Evolutionary conservation across 2,888 invertebrate genomes (phyloP).

Genomic region (Suillia variegata): DNA sequence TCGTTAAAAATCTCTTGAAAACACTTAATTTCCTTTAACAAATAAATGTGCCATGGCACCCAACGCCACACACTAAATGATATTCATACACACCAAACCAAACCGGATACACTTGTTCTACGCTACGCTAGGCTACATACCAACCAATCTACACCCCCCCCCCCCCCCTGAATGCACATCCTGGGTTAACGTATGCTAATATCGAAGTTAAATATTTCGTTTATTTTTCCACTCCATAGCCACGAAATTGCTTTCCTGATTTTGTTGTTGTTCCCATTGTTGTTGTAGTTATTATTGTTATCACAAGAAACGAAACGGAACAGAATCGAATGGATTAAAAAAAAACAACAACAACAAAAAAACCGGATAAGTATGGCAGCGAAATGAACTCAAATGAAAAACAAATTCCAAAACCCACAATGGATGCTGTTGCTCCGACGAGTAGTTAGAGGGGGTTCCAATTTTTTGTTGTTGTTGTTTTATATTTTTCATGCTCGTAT

Average conservation of each 20-base stretch:
- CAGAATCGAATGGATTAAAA: constrained; percentile 13
- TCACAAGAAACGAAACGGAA: constrained; percentile 25
- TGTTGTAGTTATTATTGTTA: constrained; percentile 5
- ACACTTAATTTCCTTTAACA: no score
- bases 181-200: constrained; percentile 23
- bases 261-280: background rate
- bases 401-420: constrained; percentile 33
- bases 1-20: no score
- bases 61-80: no score
- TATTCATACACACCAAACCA: no score
- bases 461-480: constrained; percentile 12
- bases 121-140: no score
- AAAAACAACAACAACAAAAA: no score
- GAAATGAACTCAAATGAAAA: constrained; percentile 31
- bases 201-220: constrained; percentile 22
- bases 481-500: background rate
- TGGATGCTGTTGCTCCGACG: no score
- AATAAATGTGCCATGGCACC: no score
- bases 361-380: no score
- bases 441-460: background rate
- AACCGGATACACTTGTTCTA: no score
- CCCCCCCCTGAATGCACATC: no score
- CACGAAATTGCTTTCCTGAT: constrained; percentile 50
- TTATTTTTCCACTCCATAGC: constrained; percentile 37
- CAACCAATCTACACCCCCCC: no score